A percentile compares a stretch with the other conserved stretches of the same genome.
phyloP scores from a whole-genome alignment of 2,113 vertebrate species.

The Aspiorhynchus laticeps region DNA sequence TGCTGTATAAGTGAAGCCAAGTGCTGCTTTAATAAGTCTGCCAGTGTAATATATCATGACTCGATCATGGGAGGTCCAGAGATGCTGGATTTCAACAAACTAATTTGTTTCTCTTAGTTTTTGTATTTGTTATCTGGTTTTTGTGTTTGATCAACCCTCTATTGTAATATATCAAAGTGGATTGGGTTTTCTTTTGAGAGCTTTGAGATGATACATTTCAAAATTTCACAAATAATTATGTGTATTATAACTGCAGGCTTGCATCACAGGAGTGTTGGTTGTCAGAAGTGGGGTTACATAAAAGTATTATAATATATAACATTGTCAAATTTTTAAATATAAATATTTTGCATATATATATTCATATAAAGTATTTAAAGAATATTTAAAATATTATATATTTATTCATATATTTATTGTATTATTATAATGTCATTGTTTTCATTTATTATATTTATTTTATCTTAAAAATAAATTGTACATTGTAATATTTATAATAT shows the following conservation, averaged over 20 bases:
- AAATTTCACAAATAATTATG: not conserved
- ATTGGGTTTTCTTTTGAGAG: not conserved
- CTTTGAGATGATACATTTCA: not conserved
- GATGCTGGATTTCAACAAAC: not conserved
- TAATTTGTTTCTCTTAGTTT: not conserved
- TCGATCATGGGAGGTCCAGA: not conserved
- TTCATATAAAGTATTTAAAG: too few relatives aligned
- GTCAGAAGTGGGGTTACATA: not conserved
- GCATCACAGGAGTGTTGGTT: not conserved
- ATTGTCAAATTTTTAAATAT: too few relatives aligned
- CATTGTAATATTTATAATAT: too few relatives aligned
- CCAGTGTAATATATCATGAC: not conserved
- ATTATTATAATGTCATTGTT: too few relatives aligned
- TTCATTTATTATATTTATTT: too few relatives aligned
- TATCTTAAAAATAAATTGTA: too few relatives aligned
- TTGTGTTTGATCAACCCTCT: not conserved
- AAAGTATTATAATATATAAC: not conserved
- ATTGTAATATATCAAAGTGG: not conserved
- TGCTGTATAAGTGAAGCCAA: constrained; percentile 2
- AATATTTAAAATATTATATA: too few relatives aligned
- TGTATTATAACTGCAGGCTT: not conserved
- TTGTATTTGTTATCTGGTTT: not conserved
- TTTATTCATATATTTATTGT: too few relatives aligned
- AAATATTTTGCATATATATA: too few relatives aligned
- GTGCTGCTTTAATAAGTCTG: not conserved